Base-by-base conservation (phyloP, 1,140 invertebrate species). In the Lucilia sericata region DNA sequence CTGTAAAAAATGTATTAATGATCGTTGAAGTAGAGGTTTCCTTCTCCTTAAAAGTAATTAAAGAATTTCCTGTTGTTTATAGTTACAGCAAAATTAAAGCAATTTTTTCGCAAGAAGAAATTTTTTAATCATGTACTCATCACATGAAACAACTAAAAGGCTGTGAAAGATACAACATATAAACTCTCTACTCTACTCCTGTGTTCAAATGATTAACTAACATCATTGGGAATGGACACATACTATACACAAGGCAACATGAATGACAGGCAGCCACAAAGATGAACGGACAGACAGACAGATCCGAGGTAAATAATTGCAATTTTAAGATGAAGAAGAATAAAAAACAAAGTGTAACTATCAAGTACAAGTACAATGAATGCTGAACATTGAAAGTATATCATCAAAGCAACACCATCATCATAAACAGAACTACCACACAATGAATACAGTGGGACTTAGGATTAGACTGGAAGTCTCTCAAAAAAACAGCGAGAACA, bases 61-160 rank as follows among this genome's bases (percentile, higher is more conserved):
- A 70, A 70, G 10, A 19, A 70, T 70, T 21, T 70, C 65, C 65
- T 19, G 19, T 70, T 70, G 65, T 70, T 25, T 70, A 21, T 70
- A 70, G 65, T 70, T 70, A n/a, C 51, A 55, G 17, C n/a, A 55
- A 55, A 21, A 70, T 21, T 25, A 21, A 70, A 25, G n/a, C 12
- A 70, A n/a, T 60, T 60, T 60, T 60, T 60, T 60, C 51, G 14
- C 51, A 60, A 60, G 13, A 70, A 70, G 17, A 21, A 55, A 70
- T 21, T 70, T 70, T 70, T 70, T 25, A 70, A 70, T 70, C 65
- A 70, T 21, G 65, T 70, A 70, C 65, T 70, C 21, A 19, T 70
- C 65, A 70, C 19, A 70, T 70, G 65, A 70, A 60, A 21, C 65
- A 70, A 70, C n/a, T 70, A 10, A 21, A 70, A 70, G 65, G 65